phyloP scores from a whole-genome alignment of 2,888 invertebrate species.

The Idaea aversata region DNA sequence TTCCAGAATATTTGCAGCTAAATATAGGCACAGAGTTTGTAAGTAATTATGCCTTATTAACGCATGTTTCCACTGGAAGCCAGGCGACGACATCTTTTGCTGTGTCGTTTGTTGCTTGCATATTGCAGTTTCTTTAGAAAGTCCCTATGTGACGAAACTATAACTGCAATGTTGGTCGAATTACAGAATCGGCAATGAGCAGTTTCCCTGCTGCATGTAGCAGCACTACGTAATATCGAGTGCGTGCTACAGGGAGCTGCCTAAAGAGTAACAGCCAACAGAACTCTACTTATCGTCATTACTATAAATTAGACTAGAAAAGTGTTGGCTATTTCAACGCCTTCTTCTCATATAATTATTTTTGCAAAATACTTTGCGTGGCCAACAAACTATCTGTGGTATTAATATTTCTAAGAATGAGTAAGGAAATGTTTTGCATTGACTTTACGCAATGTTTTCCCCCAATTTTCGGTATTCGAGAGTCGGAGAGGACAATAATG shows the following conservation, averaged over 20 bases:
- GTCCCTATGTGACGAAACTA: slow-evolving; percentile 74
- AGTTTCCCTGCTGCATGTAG: slow-evolving; percentile 53
- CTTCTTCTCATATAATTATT: slow-evolving; percentile 33
- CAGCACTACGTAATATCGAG: slow-evolving; percentile 63
- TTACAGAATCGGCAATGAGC: slow-evolving; percentile 60
- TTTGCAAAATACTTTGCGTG: slow-evolving; percentile 30
- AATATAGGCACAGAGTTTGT: slow-evolving; percentile 76
- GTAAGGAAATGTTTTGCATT: slow-evolving; percentile 20
- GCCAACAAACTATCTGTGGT: slow-evolving; percentile 18
- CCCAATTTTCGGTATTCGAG: background rate
- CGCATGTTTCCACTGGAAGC: slow-evolving; percentile 77
- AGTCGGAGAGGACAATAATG: background rate
- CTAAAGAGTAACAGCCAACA: slow-evolving; percentile 36
- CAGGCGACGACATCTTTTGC: slow-evolving; percentile 51
- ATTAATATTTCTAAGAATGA: slow-evolving; percentile 19
- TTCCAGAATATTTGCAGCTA: slow-evolving; percentile 75
- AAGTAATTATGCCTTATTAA: slow-evolving; percentile 78
- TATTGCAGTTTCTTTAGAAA: slow-evolving; percentile 75
- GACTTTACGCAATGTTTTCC: slow-evolving; percentile 7
- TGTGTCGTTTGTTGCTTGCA: slow-evolving; percentile 56
- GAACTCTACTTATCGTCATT: slow-evolving; percentile 37
- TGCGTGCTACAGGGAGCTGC: slow-evolving; percentile 65
- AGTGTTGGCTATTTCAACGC: slow-evolving; percentile 44
- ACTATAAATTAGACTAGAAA: slow-evolving; percentile 52
- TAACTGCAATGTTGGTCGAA: slow-evolving; percentile 60